These are phyloP conservation scores for Sardinella longiceps DNA, from an alignment of 2,797 vertebrate genomes.

Conservation along the genomic window DNA sequence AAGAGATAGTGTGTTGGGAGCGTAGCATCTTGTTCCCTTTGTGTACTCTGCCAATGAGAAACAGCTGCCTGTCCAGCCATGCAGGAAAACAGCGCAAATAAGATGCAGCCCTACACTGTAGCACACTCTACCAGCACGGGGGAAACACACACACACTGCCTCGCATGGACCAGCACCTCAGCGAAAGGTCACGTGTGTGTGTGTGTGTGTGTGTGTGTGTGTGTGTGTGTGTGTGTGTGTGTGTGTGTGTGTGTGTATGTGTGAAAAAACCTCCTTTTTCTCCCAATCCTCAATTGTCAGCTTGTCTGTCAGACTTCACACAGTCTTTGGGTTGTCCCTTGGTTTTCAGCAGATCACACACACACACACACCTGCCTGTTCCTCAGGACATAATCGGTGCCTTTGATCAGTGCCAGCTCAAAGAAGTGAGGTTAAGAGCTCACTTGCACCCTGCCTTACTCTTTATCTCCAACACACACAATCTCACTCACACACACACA, in stretches of 20 bases:
- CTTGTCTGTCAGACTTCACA: constrained; percentile 40
- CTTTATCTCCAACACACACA: constrained; percentile 51
- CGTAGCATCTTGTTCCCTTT: constrained; percentile 82
- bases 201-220: background rate
- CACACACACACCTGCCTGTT: constrained; percentile 28
- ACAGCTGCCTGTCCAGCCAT: constrained; percentile 94
- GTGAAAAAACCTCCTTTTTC: constrained; percentile 27
- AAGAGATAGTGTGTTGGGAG: background rate
- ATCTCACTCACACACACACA: background rate
- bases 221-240: background rate
- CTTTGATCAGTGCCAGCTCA: background rate
- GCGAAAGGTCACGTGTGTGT: background rate
- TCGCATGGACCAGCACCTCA: background rate
- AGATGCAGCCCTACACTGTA: constrained; percentile 36
- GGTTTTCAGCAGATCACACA: constrained; percentile 44
- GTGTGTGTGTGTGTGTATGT: background rate
- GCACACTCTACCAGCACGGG: background rate
- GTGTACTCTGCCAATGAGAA: constrained; percentile 89
- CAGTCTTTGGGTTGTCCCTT: constrained; percentile 1
- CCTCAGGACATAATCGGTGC: background rate
- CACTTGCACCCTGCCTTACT: constrained; percentile 28
- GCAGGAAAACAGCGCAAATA: constrained; percentile 64
- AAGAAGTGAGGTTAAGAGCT: constrained; percentile 10
- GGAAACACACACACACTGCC: background rate
- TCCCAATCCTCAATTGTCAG: constrained; percentile 35